Evolutionary conservation across 2,113 vertebrate species (phyloP), one percentile per base, ranked within the genome.

Genomic region (Suncus etruscus): DNA sequence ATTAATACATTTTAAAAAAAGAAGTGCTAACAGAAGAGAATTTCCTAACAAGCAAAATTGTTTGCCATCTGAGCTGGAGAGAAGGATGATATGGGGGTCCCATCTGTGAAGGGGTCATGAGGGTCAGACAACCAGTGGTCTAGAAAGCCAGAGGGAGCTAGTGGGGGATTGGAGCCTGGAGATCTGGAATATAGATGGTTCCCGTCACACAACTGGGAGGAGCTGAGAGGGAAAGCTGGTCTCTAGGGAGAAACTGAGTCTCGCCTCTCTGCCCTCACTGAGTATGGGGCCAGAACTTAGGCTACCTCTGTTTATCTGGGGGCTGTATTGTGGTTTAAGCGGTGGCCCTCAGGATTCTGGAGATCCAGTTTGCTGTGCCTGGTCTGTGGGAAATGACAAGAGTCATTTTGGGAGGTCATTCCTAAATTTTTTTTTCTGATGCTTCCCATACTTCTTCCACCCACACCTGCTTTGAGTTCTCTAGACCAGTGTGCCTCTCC

Each of bases 321-420:
- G 39, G 39, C 39, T 39, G n/a, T 0, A 54, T 9, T 29, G 18
- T 27, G 45, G 11, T 8, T 48, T 39, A n/a, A 29, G 22, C 0
- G 0, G 20, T 86, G 51, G 66, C 68, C 78, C 58, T 39, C 90
- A 87, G 63, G 39, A 3, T 25, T 25, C 0, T 3, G 54, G 79
- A 73, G 16, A 5, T 32, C 48, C 83, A 65, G 7, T 87, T 94
- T 78, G n/a, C 8, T 22, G 88, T 84, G 79, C 74, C 50, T 70
- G 65, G 54, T 82, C 65, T 65, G 8, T 94, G 79, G 45, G 47
- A 18, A 16, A 47, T 12, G 73, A 58, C 7, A 39, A 72, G 94
- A 92, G 31, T 69, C 87, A n/a, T 85, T 93, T 83, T 84, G 22
- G 6, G 22, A 61, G 32, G 94, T 95, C 94, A 82, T 74, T 95